phyloP scores from a whole-genome alignment of 2,888 invertebrate genomes.

The Notodromas monacha region DNA sequence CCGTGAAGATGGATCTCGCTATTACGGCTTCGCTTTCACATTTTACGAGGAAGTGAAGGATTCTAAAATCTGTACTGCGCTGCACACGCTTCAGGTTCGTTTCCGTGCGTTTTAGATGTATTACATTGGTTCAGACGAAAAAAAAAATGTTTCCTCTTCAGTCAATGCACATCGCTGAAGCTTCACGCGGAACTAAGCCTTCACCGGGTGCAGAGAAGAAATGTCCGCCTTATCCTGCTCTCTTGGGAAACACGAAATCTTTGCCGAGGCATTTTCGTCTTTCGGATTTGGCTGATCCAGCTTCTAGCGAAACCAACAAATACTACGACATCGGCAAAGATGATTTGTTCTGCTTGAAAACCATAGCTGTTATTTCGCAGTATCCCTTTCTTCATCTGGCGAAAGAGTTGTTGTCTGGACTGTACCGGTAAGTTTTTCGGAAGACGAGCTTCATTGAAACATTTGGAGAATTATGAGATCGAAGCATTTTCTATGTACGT shows the following conservation, averaged over 20 bases:
- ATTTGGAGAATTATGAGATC: no score
- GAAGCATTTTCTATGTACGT: no score
- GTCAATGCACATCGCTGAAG: no score
- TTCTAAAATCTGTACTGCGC: slow-evolving; percentile 64
- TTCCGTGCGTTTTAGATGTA: background rate
- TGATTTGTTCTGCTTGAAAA: slow-evolving; percentile 74
- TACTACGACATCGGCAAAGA: slow-evolving; percentile 67
- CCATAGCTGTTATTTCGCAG: slow-evolving; percentile 66
- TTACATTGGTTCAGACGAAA: background rate
- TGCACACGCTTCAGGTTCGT: slow-evolving; percentile 59
- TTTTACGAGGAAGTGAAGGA: slow-evolving; percentile 88
- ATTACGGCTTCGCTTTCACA: slow-evolving; percentile 71
- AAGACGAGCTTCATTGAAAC: no score
- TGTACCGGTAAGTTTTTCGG: background rate
- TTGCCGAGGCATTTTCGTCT: slow-evolving; percentile 1
- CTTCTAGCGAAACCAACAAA: slow-evolving; percentile 10
- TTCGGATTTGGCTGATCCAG: background rate
- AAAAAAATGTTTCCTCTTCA: no score
- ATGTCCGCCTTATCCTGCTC: no score
- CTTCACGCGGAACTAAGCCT: no score
- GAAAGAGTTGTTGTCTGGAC: background rate
- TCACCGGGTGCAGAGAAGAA: no score
- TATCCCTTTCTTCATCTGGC: slow-evolving; percentile 61
- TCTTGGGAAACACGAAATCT: background rate
- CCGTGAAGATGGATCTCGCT: slow-evolving; percentile 71